phyloP scores from a whole-genome alignment of 35 echinoderm and acorn worm genomes.

The Acanthaster planci region DNA sequence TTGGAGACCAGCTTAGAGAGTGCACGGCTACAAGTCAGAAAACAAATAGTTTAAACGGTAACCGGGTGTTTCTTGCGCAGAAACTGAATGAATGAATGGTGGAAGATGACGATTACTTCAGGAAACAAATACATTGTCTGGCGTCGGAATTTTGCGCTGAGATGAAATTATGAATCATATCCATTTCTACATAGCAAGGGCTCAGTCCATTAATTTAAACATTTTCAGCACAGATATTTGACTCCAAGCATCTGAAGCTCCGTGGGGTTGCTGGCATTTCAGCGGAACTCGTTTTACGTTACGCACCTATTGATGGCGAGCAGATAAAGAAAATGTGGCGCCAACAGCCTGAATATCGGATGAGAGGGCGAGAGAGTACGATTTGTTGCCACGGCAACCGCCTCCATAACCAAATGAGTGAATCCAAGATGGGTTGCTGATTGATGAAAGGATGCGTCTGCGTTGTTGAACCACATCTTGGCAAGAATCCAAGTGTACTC shows the following conservation, averaged over 20 bases:
- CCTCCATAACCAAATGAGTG: constrained; percentile 84
- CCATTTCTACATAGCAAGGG: no score
- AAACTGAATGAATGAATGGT: no score
- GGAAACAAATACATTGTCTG: no score
- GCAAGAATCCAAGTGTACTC: constrained; percentile 85
- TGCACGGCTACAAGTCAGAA: constrained; percentile 47
- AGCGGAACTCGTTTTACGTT: not conserved
- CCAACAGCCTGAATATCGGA: constrained; percentile 74
- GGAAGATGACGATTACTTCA: no score
- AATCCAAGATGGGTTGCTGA: constrained; percentile 75
- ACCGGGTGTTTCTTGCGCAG: no score
- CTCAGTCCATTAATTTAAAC: no score
- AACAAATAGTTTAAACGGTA: no score
- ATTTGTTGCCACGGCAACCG: constrained; percentile 77
- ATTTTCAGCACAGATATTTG: no score
- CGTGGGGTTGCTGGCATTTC: no score
- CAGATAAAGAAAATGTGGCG: constrained; percentile 81
- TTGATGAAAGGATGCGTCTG: constrained; percentile 81
- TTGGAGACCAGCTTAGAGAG: constrained; percentile 58
- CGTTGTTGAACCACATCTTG: constrained; percentile 94
- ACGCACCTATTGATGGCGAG: constrained; percentile 82
- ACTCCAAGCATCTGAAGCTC: no score
- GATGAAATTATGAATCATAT: no score
- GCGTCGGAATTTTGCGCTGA: no score
- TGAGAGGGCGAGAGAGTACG: constrained; percentile 71